Evolutionary conservation across 1,140 invertebrate genomes (phyloP), one percentile per base, ranked within the genome.

Genomic region (Eulimnadia texana): DNA sequence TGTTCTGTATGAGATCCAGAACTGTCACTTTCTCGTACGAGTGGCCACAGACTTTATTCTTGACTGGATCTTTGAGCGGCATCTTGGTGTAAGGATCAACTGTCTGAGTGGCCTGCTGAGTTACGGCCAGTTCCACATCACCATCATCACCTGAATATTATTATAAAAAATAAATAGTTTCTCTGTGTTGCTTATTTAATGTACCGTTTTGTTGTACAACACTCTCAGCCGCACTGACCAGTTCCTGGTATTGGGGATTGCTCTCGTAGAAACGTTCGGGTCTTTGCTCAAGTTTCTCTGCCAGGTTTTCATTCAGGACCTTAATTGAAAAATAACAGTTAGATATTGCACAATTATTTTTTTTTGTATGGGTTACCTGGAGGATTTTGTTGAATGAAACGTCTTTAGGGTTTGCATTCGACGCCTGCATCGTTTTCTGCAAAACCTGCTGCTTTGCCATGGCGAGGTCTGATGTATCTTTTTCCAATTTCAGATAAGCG

Each of bases 61-160:
- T 61, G 3, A 61, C 51, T 11, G 60, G 60, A 55, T 61, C 51
- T 19, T 23, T 20, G 25, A 61, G 29, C 24, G 24, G 47, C n/a
- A 3, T 27, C 27, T 61, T 61, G 19, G 60, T 25, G 53, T 28
- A 33, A 25, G 60, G 60, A 54, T 61, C 60, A 19, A 61, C 28
- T n/a, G 51, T 61, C 49, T 53, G 50, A 27, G 53, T 22, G 2
- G 51, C 53, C 19, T 25, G 50, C 33, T 51, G 24, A 20, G 60
- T 61, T 3, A 54, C 51, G 0, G 51, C 50, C 42, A 60, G 42
- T 0, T 53, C 60, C 2, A 24, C 60, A 16, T 56, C 60, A 55
- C 29, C 20, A 33, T 53, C 27, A 19, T 19, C 56, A n/a, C n/a
- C n/a, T n/a, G n/a, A n/a, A n/a, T n/a, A n/a, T n/a, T n/a, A n/a